Evolutionary conservation across 2,113 vertebrate species (phyloP).

Genomic region (Eudyptes chrysolophus): DNA sequence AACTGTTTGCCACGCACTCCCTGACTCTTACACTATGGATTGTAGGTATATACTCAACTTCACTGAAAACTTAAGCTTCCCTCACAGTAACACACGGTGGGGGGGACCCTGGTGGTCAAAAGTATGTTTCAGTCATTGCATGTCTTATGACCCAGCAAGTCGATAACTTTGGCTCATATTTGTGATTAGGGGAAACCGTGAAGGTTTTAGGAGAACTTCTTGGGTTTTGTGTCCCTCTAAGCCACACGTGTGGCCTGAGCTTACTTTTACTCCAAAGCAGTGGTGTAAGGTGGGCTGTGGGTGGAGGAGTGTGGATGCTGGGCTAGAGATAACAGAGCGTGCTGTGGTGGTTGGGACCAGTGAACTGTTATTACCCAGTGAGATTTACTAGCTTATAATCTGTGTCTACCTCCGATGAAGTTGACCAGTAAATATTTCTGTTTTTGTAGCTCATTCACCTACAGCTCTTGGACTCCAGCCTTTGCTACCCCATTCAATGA

Average conservation of each 20-base stretch:
- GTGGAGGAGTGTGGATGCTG: background rate
- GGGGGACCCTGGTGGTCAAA: background rate
- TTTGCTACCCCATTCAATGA: conserved; percentile 87
- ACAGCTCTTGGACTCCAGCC: conserved; percentile 88
- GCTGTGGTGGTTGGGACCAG: background rate
- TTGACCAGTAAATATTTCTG: conserved; percentile 70
- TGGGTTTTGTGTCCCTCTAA: background rate
- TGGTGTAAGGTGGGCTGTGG: background rate
- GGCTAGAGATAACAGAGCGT: background rate
- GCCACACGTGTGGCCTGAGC: accelerated
- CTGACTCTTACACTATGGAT: background rate
- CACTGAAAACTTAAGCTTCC: background rate
- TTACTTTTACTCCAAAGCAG: background rate
- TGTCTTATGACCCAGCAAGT: background rate
- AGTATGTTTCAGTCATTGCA: background rate
- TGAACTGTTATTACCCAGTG: background rate
- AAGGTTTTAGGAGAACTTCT: background rate
- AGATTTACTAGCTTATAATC: background rate
- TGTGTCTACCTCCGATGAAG: background rate
- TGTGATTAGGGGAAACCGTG: background rate
- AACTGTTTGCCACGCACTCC: background rate
- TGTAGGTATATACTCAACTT: background rate
- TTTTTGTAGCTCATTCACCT: conserved; percentile 87
- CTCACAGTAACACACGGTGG: accelerated
- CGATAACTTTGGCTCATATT: accelerated